A percentile compares a stretch with the other conserved stretches of the same genome.
phyloP scores from a whole-genome alignment of 2,113 vertebrate genomes.

The Sprattus sprattus region DNA sequence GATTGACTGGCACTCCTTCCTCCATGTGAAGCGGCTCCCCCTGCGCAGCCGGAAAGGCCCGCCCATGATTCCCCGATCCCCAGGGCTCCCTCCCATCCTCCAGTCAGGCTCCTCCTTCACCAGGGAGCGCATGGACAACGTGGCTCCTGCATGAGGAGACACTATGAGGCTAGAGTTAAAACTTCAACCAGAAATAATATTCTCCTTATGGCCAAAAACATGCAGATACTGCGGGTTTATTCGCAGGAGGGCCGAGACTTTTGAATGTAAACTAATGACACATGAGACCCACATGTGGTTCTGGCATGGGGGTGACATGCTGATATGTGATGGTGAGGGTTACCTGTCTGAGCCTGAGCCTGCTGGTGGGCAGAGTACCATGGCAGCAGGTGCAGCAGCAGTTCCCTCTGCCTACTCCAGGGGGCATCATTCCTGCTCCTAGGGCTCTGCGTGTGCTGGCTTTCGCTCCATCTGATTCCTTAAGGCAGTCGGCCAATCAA shows the following conservation, averaged over 20 bases:
- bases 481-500: slow-evolving; percentile 52
- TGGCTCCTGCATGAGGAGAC: slow-evolving; percentile 63
- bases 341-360: slow-evolving; percentile 71
- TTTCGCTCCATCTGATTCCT: slow-evolving; percentile 80
- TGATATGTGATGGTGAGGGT: slow-evolving; percentile 30
- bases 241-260: not conserved
- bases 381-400: slow-evolving; percentile 77
- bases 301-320: slow-evolving; percentile 10
- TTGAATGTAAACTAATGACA: not conserved
- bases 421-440: slow-evolving; percentile 68
- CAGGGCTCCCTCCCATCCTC: slow-evolving; percentile 68
- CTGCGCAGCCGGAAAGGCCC: slow-evolving; percentile 74
- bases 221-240: not conserved
- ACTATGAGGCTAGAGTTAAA: not conserved
- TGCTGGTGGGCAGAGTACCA: slow-evolving; percentile 74
- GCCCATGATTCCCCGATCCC: slow-evolving; percentile 61
- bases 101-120: slow-evolving; percentile 80
- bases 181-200: not conserved
- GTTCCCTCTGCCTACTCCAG: slow-evolving; percentile 78
- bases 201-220: not conserved
- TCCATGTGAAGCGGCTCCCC: slow-evolving; percentile 81
- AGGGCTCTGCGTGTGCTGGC: slow-evolving; percentile 75
- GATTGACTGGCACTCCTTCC: slow-evolving; percentile 81
- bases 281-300: not conserved
- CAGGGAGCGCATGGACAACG: slow-evolving; percentile 75